phyloP scores from a whole-genome alignment of 35 echinoderm and acorn worm species.

The Heliocidaris erythrogramma region DNA sequence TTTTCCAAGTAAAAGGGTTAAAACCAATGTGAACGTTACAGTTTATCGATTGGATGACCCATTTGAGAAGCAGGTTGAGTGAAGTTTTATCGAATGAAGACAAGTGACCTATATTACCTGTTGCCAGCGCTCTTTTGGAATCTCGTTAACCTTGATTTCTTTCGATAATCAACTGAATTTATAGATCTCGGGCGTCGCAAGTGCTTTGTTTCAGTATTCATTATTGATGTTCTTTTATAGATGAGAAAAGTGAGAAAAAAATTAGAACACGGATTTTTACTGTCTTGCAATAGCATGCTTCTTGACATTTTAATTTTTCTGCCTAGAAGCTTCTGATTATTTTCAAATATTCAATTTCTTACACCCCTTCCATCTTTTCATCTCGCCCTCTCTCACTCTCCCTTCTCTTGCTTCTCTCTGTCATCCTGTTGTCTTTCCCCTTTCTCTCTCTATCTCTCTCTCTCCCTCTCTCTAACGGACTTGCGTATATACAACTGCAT shows the following conservation, averaged over 20 bases:
- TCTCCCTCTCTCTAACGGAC: no score
- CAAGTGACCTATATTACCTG: neutral
- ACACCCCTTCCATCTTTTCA: no score
- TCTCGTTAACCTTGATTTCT: neutral
- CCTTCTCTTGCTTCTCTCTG: no score
- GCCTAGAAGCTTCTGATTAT: no score
- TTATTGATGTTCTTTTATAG: neutral
- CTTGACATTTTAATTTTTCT: neutral
- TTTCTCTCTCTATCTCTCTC: no score
- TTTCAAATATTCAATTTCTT: no score
- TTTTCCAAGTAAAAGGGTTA: neutral
- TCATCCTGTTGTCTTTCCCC: no score
- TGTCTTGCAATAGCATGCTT: neutral
- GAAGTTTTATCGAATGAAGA: neutral
- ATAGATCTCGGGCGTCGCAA: neutral
- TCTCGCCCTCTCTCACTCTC: no score
- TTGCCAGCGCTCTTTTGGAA: neutral
- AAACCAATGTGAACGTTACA: neutral
- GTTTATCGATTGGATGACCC: neutral
- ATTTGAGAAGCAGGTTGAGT: conserved; percentile 3
- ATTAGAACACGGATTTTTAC: neutral
- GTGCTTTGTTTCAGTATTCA: neutral
- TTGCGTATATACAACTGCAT: no score
- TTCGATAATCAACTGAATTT: neutral
- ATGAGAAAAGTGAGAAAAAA: neutral